Base-by-base conservation (phyloP, 1,140 invertebrate genomes). In the Leptinotarsa undecemlineata region DNA sequence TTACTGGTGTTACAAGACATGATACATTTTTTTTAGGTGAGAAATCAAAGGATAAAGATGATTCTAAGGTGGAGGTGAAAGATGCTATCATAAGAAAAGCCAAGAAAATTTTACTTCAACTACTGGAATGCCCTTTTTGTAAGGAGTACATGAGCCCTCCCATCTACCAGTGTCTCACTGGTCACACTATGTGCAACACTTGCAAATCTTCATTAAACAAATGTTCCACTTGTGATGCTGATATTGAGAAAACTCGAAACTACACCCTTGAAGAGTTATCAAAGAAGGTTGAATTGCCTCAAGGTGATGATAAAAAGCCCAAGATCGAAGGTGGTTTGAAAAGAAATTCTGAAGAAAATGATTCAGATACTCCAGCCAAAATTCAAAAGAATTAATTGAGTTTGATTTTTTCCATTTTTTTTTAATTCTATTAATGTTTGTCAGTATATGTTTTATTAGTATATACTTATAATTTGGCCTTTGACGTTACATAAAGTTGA, bases 111-210 rank as follows among this genome's bases (percentile, higher is more conserved):
- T 47, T 72, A n/a, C 26, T 72, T 19, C 71, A 72, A 33, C 19
- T 72, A 23, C 20, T 72, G 71, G 71, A 72, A 48, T 72, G 71
- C 63, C 71, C 71, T 20, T n/a, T 63, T 42, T 72, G 71, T 47
- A 72, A 72, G 33, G 61, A 64, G 47, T 72, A 72, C 47, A 72
- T 72, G 71, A 42, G 20, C 13, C 71, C 71, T 20, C 71, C 71
- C 3, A 72, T 72, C 47, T 72, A 47, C 57, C 71, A 72, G 47
- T 72, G 71, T 23, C 33, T 72, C 3, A 14, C 60, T 15, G 71
- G 71, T 3, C 71, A 72, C 61, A 72, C 71, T 1, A 47, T 72
- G n/a, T 72, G 71, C 47, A 63, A 51, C 15, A 23, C 11, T 20
- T 72, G 71, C 47, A 72, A 72, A 48, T 5, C 61, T 11, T 42